Base-by-base conservation (phyloP, 1,140 invertebrate genomes). In the Drosophila ercepeae region DNA sequence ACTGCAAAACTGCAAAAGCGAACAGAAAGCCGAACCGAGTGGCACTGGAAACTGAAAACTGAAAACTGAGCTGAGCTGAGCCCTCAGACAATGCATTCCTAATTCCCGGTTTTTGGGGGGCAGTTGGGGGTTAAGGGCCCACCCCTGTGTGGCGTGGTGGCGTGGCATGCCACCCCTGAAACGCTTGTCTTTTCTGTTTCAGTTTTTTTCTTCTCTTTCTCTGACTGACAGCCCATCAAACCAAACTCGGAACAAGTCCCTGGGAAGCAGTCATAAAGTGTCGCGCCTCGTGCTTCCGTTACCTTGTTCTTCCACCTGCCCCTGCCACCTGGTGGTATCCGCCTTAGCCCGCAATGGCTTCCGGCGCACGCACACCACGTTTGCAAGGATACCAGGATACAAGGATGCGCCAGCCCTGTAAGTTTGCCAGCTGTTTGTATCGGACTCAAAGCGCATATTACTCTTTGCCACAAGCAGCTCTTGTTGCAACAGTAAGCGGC, bases 1-100 rank as follows among this genome's bases (percentile, higher is more conserved):
- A 69, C 63, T 74, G 44, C 49, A 49, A 23, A 34, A 53, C 13
- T 8, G 36, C 36, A 39, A 39, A 32, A 39, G 13, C n/a, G 34
- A 39, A 39, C 34, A 3, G 34, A 39, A 39, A 39, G 36, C 64
- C 42, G 64, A 67, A 65, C 75, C 50, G 55, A 36, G 53, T 32
- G 52, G 27, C 41, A 49, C 52, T 32, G 59, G 42, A 39, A 13
- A 39, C 13, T 39, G 36, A 39, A 39, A 14, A 42, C 61, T 21
- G 27, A 49, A 34, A 16, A 50, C 36, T 23, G 52, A 52, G 55
- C 45, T 41, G 68, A 41, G 51, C 53, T 51, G 61, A 61, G 75
- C 63, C 44, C 72, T 75, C 36, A 73, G 70, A 78, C 81, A 83
- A 83, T 83, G 71, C 81, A 83, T 75, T 84, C 75, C 75, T 83